phyloP scores from a whole-genome alignment of 2,888 invertebrate species.

The Helicoverpa assulta region DNA sequence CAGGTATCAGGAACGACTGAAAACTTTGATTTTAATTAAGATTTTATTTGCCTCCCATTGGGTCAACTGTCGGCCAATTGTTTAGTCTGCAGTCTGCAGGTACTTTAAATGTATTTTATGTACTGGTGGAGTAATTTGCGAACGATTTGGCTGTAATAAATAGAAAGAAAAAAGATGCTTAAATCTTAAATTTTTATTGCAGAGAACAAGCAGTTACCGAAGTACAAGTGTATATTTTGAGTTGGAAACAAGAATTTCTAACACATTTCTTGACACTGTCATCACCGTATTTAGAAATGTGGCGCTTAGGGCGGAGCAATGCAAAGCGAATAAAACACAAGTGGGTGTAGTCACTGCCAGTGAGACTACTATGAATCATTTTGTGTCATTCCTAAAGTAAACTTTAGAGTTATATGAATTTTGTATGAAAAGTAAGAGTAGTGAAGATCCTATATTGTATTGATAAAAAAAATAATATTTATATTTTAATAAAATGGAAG shows the following conservation, averaged over 20 bases:
- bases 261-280: neutral
- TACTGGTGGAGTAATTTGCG: neutral
- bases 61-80: too few relatives aligned
- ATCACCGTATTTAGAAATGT: neutral
- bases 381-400: neutral
- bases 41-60: too few relatives aligned
- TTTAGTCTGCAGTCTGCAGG: too few relatives aligned
- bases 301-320: conserved; percentile 1
- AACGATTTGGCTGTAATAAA: neutral
- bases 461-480: too few relatives aligned
- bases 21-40: too few relatives aligned
- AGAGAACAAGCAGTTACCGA: too few relatives aligned
- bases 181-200: neutral
- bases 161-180: neutral
- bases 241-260: neutral
- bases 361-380: neutral
- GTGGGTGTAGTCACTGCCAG: neutral
- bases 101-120: neutral
- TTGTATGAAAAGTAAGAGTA: neutral
- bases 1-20: too few relatives aligned
- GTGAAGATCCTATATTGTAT: too few relatives aligned
- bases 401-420: neutral
- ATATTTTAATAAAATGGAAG: too few relatives aligned
- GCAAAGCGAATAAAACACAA: neutral
- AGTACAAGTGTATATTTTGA: neutral